Evolutionary conservation across 1,140 invertebrate species (phyloP), one percentile per base, ranked within the genome.

Genomic region (Muscidifurax raptorellus): DNA sequence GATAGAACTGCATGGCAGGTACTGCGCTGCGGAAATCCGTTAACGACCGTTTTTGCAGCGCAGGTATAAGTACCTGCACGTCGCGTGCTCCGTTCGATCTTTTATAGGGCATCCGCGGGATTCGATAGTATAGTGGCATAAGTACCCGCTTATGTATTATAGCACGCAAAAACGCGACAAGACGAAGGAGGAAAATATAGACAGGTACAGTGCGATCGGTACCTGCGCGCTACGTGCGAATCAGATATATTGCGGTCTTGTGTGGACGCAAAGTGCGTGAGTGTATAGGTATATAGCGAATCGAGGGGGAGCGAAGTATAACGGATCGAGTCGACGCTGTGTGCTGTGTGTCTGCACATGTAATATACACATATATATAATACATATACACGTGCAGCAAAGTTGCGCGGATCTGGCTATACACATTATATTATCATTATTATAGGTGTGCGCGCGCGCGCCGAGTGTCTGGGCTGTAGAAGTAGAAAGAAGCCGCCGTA

Each of bases 21-120:
- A 6, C 32, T 2, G 71, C 32, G 74, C 36, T 28, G 25, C 28
- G 28, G 59, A 77, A 79, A 40, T 79, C 32, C 59, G 77, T 79
- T 79, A 79, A 79, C 77, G 59, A 18, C 2, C 30, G 30, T 27
- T 59, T 18, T 18, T 22, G 52, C 52, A 59, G 52, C 22, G 52
- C 52, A 59, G 52, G 0, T 40, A 9, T 40, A 40, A 3, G 9
- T 59, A 59, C 52, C 52, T 59, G 18, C 47, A 22, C 52, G 2
- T 13, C 52, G 6, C 52, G 18, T n/a, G 18, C 52, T n/a, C 18
- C 52, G 44, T 59, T 59, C 22, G 52, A 59, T 59, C 18, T 59
- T n/a, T n/a, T n/a, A n/a, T n/a, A n/a, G n/a, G n/a, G 15, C 52
- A 12, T 52, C 7, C 52, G 18, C 22, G 52, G 52, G 4, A 7